Conservation (phyloP, 2,888 invertebrate species). For the Plagodis pulveraria region DNA sequence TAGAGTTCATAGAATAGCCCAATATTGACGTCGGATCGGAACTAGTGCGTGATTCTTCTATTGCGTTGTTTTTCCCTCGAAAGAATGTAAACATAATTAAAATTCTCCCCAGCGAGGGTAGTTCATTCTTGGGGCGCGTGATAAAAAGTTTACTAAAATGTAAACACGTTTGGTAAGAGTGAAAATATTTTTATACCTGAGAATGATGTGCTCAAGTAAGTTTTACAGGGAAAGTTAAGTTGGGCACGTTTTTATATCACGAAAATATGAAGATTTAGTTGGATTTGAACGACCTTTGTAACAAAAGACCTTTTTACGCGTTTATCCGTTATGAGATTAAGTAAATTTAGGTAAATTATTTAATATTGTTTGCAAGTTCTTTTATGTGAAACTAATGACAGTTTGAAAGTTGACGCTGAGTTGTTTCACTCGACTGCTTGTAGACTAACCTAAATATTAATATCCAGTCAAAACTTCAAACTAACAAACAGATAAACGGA, state of each 20-base stretch:
- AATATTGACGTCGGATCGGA: not conserved
- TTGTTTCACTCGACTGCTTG: too few relatives aligned
- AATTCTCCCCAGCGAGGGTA: slow-evolving; percentile 50
- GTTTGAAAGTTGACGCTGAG: too few relatives aligned
- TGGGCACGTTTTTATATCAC: slow-evolving; percentile 14
- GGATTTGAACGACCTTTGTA: too few relatives aligned
- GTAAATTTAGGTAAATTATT: too few relatives aligned
- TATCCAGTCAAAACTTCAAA: too few relatives aligned
- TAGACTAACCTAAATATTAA: too few relatives aligned
- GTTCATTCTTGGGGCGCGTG: slow-evolving; percentile 32
- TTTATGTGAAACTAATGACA: too few relatives aligned
- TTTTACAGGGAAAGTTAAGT: slow-evolving; percentile 23
- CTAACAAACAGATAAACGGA: too few relatives aligned
- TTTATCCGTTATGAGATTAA: too few relatives aligned
- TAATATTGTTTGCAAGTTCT: too few relatives aligned
- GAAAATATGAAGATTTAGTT: not conserved
- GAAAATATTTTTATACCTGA: slow-evolving; percentile 18
- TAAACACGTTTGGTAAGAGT: slow-evolving; percentile 18
- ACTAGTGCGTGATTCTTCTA: slow-evolving; percentile 12
- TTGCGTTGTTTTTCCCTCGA: slow-evolving; percentile 47
- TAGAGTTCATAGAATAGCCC: too few relatives aligned
- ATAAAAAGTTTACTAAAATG: slow-evolving; percentile 29
- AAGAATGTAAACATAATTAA: slow-evolving; percentile 74
- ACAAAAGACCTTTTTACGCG: too few relatives aligned
- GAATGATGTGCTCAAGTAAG: slow-evolving; percentile 9